Evolutionary conservation across 2,797 vertebrate genomes (phyloP).

Genomic region (Diceros bicornis): DNA sequence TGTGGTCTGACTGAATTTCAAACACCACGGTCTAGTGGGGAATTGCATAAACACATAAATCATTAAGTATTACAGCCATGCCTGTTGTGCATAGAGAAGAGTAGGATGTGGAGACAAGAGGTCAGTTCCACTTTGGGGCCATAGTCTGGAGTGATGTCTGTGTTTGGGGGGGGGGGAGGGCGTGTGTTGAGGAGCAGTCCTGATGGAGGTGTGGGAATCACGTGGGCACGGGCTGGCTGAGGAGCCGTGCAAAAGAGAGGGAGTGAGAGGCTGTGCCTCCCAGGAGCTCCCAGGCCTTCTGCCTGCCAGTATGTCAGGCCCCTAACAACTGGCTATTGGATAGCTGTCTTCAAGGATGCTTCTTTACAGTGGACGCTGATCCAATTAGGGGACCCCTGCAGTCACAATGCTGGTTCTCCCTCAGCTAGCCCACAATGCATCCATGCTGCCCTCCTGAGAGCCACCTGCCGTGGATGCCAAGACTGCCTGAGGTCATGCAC

Average conservation of each 20-base stretch:
- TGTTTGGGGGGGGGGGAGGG: not conserved
- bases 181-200: not conserved
- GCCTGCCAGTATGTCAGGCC: not conserved
- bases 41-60: not conserved
- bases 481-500: not conserved
- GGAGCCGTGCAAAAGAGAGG: not conserved
- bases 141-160: accelerated
- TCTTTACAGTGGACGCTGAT: not conserved
- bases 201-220: not conserved
- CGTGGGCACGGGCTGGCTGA: not conserved
- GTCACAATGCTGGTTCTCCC: not conserved
- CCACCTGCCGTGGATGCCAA: not conserved
- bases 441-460: not conserved
- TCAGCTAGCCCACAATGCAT: not conserved
- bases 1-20: not conserved
- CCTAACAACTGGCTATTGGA: not conserved
- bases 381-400: not conserved
- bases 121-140: not conserved
- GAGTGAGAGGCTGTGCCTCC: no score
- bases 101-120: not conserved
- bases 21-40: not conserved
- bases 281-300: not conserved
- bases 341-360: not conserved
- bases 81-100: not conserved
- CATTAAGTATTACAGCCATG: not conserved